Evolutionary conservation across 1,140 invertebrate species (phyloP), one percentile per base, ranked within the genome.

Genomic region (Eufriesea mexicana): DNA sequence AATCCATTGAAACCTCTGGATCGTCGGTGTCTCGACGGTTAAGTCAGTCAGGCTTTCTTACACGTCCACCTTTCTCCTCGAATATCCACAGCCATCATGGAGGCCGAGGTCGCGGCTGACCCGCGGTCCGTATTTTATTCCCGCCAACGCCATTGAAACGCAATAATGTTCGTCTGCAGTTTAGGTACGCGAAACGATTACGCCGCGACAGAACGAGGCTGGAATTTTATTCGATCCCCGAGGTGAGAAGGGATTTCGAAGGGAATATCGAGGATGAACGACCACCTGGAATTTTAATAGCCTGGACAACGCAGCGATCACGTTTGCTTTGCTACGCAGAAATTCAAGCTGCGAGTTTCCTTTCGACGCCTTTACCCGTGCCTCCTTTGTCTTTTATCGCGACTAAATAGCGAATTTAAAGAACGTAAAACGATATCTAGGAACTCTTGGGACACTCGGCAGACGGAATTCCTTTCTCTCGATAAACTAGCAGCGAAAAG

Each of bases 211-310:
- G 73, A 54, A 70, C 73, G 64, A 61, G 23, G n/a, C 49, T 59
- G 54, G 23, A 25, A 77, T 77, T 70, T 54, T 61, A 61, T 76
- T 70, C 47, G 55, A 80, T n/a, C 9, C 20, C 6, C 18, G 28
- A n/a, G n/a, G n/a, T 20, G 23, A 55, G 8, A 45, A 10, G 16
- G 8, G 20, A 55, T 47, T 54, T 81, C 35, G 61, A 25, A n/a
- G 16, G 70, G 45, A 57, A 67, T 61, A 81, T 49, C 45, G 51
- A 71, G 47, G 79, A 67, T 57, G 51, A 42, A 49, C 62, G 51
- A 55, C 18, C 49, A 75, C 25, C 5, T 49, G 79, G 79, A 66
- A 81, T 66, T 64, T 81, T 76, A 81, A 81, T 67, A 35, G 79
- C 7, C 42, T 10, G 5, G 54, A 49, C 57, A 75, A 9, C 28